Evolutionary conservation across 2,797 vertebrate species (phyloP), one percentile per base, ranked within the genome.

Genomic region (Sebastiscus tertius): DNA sequence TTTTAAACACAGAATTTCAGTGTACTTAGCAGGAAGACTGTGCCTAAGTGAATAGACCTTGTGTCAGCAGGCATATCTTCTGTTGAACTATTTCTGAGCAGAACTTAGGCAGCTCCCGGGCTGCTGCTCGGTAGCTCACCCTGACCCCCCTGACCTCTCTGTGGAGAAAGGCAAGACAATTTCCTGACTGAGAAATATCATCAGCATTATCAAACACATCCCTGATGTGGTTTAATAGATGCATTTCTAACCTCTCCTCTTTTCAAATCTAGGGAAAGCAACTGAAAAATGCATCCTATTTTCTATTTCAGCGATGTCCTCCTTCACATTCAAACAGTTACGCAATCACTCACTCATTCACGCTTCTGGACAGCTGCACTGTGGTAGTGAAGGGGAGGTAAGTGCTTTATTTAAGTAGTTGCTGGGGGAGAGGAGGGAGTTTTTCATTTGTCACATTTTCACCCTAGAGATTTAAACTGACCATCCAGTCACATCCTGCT

Each of bases 331-430:
- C 34, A 63, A 80, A 75, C 63, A 34, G 76, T 83, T 87, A 88
- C 75, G 86, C 81, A 88, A 87, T 56, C 60, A 81, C 66, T 70
- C 70, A 26, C 31, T 77, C 78, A 79, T 77, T 89, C 74, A 82
- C 46, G 1, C 74, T 77, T 49, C 77, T 72, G 65, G 42, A 69
- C 68, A 80, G 72, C 79, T 80, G 63, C 61, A 76, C 65, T 55
- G 63, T 52, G 46, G 62, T 18, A 33, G 68, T 81, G 82, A 67
- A 79, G 75, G 61, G 75, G 73, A 78, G 73, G 64, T 11, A 68
- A 83, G 77, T 80, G 74, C 31, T 72, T 86, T 69, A 55, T 85
- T 75, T 58, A 64, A 83, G 75, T 68, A 74, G 34, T 31, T 77
- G 31, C 72, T 11, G 7, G 55, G 55, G 46, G n/a, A 86, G 29